Conservation (phyloP, 1,140 invertebrate species). For the Sarcophaga peregrina region DNA sequence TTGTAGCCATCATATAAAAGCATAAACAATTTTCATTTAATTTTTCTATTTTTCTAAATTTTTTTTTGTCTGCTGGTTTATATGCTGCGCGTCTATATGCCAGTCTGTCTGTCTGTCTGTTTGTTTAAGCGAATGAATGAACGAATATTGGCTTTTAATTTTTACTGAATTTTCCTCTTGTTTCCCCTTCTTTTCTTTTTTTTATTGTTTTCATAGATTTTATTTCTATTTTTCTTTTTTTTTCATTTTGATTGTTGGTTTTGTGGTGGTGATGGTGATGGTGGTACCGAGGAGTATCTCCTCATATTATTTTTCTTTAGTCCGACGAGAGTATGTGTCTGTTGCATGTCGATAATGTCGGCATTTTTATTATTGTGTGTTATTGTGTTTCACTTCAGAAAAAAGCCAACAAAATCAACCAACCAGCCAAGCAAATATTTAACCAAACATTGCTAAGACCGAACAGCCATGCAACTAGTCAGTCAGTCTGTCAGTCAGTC, state of each 20-base stretch:
- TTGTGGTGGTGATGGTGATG: too few relatives aligned
- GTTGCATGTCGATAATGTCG: constrained; percentile 16
- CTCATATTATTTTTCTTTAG: background rate
- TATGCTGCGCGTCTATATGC: background rate
- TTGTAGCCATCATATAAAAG: background rate
- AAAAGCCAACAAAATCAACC: constrained; percentile 24
- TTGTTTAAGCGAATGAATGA: background rate
- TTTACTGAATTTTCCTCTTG: background rate
- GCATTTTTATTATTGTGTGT: background rate
- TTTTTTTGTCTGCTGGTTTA: too few relatives aligned
- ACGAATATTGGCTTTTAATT: constrained; percentile 16
- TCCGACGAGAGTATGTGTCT: background rate
- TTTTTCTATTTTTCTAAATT: too few relatives aligned
- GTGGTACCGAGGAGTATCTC: too few relatives aligned
- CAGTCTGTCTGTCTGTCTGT: background rate
- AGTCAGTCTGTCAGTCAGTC: too few relatives aligned
- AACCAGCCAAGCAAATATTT: constrained; percentile 7
- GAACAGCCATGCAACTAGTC: background rate
- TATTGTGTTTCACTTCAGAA: constrained; percentile 2
- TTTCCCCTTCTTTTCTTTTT: background rate
- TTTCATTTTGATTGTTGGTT: background rate
- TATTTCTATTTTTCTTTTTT: too few relatives aligned
- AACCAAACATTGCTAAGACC: background rate
- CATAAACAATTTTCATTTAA: background rate
- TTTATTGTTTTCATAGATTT: too few relatives aligned